Percentiles rank a stretch among this genome's conserved stretches.
Conservation (phyloP, 2,113 vertebrate species). For the Panthera uncia region DNA sequence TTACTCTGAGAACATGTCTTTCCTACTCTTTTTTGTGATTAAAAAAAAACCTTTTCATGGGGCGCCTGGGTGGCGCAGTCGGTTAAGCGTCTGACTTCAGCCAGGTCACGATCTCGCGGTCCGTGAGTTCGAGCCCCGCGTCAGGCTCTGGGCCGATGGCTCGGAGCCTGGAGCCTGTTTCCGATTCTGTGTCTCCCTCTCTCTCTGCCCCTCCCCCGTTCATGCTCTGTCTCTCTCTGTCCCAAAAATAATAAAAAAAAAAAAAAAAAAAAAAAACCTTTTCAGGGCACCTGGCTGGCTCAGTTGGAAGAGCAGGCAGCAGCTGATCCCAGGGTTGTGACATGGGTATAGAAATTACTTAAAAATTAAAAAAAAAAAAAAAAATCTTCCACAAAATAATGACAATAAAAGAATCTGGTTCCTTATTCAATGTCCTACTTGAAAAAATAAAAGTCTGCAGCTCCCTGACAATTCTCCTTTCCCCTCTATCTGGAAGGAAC, state of each 20-base stretch:
- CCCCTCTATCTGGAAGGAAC: background rate
- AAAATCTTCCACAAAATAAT: background rate
- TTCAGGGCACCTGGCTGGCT: background rate
- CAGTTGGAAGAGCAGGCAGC: background rate
- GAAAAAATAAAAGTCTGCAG: background rate
- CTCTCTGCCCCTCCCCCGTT: no score
- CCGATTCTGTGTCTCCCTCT: no score
- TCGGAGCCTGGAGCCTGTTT: no score
- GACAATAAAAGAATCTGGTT: background rate
- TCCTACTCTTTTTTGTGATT: background rate
- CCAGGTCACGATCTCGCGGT: no score
- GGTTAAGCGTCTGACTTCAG: no score
- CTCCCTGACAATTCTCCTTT: background rate
- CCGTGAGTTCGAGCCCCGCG: no score
- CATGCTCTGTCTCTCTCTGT: no score
- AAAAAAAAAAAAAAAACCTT: background rate
- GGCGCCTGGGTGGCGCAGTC: background rate
- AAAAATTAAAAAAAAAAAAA: background rate
- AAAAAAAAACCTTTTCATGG: background rate
- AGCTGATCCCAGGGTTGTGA: background rate
- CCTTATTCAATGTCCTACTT: background rate
- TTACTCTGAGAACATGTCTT: background rate
- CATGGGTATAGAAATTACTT: background rate
- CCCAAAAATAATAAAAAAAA: no score
- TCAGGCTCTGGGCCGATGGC: no score